Evolutionary conservation across 1,140 invertebrate species (phyloP).

Genomic region (Hypsibius dujardini): DNA sequence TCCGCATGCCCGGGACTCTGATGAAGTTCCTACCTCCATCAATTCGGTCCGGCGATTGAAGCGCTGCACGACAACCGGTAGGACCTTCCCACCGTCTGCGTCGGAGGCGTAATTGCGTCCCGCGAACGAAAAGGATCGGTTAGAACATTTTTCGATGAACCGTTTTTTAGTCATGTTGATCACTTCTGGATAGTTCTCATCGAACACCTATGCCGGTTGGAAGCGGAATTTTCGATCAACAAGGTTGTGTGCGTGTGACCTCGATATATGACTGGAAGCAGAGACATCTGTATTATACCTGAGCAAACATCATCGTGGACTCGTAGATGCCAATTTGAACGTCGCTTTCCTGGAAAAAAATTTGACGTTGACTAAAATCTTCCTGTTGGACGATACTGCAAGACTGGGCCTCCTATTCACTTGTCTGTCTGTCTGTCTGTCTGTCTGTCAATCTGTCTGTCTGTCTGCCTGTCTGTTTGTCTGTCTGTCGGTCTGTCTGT

Average conservation of each 20-base stretch:
- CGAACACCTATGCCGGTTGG: neutral
- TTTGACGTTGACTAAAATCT: no score
- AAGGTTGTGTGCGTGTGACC: neutral
- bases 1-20: neutral
- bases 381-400: no score
- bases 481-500: no score
- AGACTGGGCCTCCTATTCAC: no score
- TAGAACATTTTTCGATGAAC: neutral
- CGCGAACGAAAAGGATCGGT: neutral
- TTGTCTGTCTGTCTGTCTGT: no score
- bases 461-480: no score
- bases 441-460: no score
- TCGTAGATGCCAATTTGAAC: conserved; percentile 1
- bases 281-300: neutral
- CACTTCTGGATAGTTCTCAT: conserved; percentile 1
- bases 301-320: neutral
- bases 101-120: neutral
- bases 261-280: neutral
- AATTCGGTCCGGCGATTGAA: neutral
- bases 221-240: no score
- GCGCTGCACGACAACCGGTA: neutral
- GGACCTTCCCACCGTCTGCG: neutral
- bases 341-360: neutral
- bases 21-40: neutral
- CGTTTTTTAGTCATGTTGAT: neutral